These are phyloP conservation scores for Aphidius colemani DNA, from an alignment of 2,888 invertebrate genomes.

Conservation along the genomic window DNA sequence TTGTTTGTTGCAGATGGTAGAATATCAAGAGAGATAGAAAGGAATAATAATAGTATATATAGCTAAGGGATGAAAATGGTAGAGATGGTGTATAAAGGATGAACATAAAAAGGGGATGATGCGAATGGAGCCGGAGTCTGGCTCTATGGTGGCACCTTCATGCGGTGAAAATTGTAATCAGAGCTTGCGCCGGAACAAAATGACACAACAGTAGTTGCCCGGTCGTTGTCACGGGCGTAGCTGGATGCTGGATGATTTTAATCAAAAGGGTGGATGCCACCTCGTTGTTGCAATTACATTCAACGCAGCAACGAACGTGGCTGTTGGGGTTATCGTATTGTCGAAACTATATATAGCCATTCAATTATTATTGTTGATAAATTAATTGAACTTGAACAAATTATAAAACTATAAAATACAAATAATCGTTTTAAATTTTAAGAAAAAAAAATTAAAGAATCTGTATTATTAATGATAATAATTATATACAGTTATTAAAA, in stretches of 20 bases:
- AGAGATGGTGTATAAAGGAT: no score
- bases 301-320: slow-evolving; percentile 34
- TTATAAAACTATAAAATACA: neutral
- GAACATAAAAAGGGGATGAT: slow-evolving; percentile 24
- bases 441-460: neutral
- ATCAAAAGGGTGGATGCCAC: slow-evolving; percentile 37
- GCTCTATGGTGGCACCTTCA: slow-evolving; percentile 5
- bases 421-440: neutral
- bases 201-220: slow-evolving; percentile 53
- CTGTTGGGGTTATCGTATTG: slow-evolving; percentile 29
- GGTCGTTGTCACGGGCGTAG: slow-evolving; percentile 58
- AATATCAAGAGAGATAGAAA: slow-evolving; percentile 1
- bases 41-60: slow-evolving; percentile 10
- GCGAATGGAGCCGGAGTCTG: slow-evolving; percentile 43
- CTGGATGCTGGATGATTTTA: slow-evolving; percentile 53
- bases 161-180: slow-evolving; percentile 51
- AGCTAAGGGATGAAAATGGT: neutral
- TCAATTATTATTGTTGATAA: no score
- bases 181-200: slow-evolving; percentile 54
- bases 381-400: neutral
- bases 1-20: neutral
- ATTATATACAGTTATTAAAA: no score
- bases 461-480: no score
- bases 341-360: no score
- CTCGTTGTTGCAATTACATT: slow-evolving; percentile 32